Conservation (phyloP, 2,113 vertebrate genomes). For the Psettodes erumei region DNA sequence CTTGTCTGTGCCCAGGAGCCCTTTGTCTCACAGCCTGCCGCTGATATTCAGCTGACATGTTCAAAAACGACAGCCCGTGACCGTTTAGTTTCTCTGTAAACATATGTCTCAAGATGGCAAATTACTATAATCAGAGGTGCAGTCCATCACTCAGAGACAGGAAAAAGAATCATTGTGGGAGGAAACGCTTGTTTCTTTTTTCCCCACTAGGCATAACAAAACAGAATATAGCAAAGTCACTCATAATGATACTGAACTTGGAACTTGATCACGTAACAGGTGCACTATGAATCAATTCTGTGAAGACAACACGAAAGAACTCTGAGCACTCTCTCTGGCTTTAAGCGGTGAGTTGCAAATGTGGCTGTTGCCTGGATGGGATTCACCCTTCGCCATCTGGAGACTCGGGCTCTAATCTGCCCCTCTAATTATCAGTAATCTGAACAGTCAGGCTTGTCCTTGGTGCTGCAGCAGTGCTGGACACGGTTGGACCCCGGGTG, state of each 20-base stretch:
- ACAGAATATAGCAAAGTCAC: neutral
- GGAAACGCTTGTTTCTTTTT: neutral
- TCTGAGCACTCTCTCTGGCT: conserved; percentile 1
- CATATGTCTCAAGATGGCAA: conserved; percentile 4
- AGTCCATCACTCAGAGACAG: conserved; percentile 10
- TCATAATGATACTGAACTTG: neutral
- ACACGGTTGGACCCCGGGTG: conserved; percentile 10
- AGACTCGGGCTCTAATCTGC: conserved; percentile 71
- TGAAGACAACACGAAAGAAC: neutral
- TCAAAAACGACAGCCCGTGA: neutral
- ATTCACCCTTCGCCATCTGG: conserved; percentile 79
- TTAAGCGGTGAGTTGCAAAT: conserved; percentile 30
- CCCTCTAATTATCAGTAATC: conserved; percentile 76
- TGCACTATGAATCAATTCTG: neutral
- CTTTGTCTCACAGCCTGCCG: neutral
- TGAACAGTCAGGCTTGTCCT: conserved; percentile 57
- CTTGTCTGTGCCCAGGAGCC: neutral
- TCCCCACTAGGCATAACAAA: neutral
- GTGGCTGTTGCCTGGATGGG: conserved; percentile 38
- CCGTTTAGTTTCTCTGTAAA: neutral
- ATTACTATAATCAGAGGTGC: conserved; percentile 6
- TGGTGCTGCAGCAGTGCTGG: conserved; percentile 31
- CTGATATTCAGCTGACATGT: neutral
- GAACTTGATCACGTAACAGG: neutral
- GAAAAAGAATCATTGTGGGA: neutral